Evolutionary conservation across 2,888 invertebrate species (phyloP).

Genomic region (Rhyacophila evoluta): DNA sequence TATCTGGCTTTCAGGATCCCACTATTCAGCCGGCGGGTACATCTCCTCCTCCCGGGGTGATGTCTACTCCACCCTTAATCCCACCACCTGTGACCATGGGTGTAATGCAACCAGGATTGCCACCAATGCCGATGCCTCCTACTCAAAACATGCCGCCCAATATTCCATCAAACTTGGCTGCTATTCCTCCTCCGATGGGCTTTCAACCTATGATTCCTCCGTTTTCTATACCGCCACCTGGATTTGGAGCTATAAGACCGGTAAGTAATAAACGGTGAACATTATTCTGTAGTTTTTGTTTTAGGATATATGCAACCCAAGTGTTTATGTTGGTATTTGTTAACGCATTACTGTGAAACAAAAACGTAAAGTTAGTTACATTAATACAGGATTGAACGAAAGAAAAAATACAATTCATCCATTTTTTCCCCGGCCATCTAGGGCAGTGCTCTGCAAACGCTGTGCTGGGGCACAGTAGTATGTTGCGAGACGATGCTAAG

Average conservation of each 20-base stretch:
- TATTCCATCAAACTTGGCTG: slow-evolving; percentile 64
- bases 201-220: slow-evolving; percentile 70
- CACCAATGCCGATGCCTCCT: slow-evolving; percentile 67
- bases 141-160: slow-evolving; percentile 60
- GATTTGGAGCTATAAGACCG: slow-evolving; percentile 71
- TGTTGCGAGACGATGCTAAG: too few relatives aligned
- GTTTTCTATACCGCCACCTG: slow-evolving; percentile 85
- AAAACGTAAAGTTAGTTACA: too few relatives aligned
- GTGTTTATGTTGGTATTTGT: too few relatives aligned
- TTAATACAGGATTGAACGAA: too few relatives aligned
- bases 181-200: slow-evolving; percentile 67
- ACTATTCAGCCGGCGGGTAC: slow-evolving; percentile 16
- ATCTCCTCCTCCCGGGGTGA: slow-evolving; percentile 31
- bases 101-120: slow-evolving; percentile 62
- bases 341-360: too few relatives aligned
- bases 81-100: slow-evolving; percentile 62
- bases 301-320: too few relatives aligned
- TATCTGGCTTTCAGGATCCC: slow-evolving; percentile 26
- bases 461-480: too few relatives aligned
- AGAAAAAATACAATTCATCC: too few relatives aligned
- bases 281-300: too few relatives aligned
- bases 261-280: slow-evolving; percentile 53
- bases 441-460: too few relatives aligned
- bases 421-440: too few relatives aligned
- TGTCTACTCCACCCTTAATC: slow-evolving; percentile 63